Conservation (phyloP, 37 sponge, comb jelly and placozoan genomes). For the Chondrilla cf. caribensis region DNA sequence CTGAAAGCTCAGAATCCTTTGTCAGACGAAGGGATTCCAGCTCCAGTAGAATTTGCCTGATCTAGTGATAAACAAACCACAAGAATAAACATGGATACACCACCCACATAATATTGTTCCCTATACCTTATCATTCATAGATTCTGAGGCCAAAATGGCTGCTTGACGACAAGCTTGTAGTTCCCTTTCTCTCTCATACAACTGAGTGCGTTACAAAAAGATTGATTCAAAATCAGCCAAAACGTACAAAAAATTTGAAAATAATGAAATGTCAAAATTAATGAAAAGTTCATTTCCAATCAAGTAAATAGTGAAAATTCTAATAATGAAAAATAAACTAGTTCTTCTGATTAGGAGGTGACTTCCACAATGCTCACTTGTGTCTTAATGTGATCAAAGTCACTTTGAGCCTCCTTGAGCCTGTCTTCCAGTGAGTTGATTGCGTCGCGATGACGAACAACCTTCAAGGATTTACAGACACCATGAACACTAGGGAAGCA, state of each 20-base stretch:
- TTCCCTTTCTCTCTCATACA: slow-evolving; percentile 20
- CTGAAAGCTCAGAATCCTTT: background rate
- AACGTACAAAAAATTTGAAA: background rate
- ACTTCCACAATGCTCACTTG: slow-evolving; percentile 23
- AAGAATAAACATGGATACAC: background rate
- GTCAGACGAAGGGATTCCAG: background rate
- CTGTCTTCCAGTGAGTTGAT: background rate
- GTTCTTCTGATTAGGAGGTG: background rate
- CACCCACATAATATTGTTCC: background rate
- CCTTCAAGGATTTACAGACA: background rate
- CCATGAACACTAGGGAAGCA: too few species aligned
- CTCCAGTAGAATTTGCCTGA: background rate
- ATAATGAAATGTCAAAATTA: background rate
- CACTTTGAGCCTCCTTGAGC: background rate
- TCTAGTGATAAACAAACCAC: background rate
- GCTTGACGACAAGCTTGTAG: background rate
- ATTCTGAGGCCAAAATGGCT: slow-evolving; percentile 14
- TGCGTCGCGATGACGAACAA: slow-evolving; percentile 7
- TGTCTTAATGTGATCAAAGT: slow-evolving; percentile 1
- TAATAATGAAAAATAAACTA: background rate
- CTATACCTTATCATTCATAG: slow-evolving; percentile 20
- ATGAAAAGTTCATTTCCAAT: background rate
- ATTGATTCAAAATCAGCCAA: background rate
- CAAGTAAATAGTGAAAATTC: background rate
- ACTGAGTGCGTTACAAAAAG: background rate